phyloP scores from a whole-genome alignment of 2,797 vertebrate genomes.

The Paratrypauchen microcephalus region DNA sequence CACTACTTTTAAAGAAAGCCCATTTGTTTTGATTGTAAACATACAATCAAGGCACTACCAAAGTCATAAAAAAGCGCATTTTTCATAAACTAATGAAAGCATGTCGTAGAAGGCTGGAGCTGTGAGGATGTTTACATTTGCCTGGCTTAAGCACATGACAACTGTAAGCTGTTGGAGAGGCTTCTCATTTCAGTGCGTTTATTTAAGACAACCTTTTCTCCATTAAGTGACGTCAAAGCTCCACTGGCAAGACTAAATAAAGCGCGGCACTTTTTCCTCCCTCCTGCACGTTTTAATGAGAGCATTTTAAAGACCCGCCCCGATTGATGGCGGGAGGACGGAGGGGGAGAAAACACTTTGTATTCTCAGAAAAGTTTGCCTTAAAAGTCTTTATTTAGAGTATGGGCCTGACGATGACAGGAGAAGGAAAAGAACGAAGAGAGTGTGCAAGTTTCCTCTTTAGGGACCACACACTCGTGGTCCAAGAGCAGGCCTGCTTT shows the following conservation, averaged over 20 bases:
- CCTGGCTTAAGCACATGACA: constrained; percentile 67
- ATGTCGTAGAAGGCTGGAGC: neutral
- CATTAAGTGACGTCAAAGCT: constrained; percentile 75
- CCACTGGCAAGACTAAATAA: constrained; percentile 70
- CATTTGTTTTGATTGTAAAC: too few relatives aligned
- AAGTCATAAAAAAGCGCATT: neutral
- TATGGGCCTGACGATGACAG: constrained; percentile 57
- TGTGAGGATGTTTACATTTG: constrained; percentile 58
- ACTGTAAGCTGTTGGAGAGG: constrained; percentile 67
- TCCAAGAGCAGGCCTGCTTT: constrained; percentile 36
- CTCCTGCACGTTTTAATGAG: constrained; percentile 58
- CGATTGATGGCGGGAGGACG: constrained; percentile 43
- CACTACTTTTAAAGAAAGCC: too few relatives aligned
- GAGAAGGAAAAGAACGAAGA: constrained; percentile 42
- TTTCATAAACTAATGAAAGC: neutral
- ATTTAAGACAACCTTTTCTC: constrained; percentile 69
- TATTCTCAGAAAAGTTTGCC: constrained; percentile 65
- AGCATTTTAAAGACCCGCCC: constrained; percentile 50
- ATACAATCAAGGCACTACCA: neutral
- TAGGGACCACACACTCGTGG: constrained; percentile 56
- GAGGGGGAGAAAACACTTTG: constrained; percentile 40
- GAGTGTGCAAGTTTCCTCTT: constrained; percentile 64
- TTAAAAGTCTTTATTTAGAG: constrained; percentile 77
- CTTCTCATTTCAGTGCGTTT: constrained; percentile 74
- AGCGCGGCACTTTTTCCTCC: constrained; percentile 63